Evolutionary conservation across 2,113 vertebrate genomes (phyloP).

Genomic region (Callochromis pleurospilus): DNA sequence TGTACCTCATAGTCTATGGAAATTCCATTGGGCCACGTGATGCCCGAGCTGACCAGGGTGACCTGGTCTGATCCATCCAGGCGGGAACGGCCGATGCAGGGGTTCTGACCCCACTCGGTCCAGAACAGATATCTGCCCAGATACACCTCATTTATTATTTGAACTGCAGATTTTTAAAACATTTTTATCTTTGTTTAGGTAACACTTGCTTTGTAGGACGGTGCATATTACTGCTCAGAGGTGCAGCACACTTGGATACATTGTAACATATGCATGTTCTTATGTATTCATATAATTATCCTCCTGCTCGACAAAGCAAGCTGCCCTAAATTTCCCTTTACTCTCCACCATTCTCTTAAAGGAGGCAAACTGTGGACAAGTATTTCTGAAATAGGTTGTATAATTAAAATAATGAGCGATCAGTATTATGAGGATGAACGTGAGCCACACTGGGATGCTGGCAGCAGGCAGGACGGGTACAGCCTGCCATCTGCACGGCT

Average conservation of each 20-base stretch:
- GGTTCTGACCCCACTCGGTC: slow-evolving; percentile 97
- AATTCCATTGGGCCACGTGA: slow-evolving; percentile 94
- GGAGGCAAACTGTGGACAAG: not conserved
- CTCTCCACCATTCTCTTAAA: not conserved
- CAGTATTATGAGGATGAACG: not conserved
- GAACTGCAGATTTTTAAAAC: not conserved
- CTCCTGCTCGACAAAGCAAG: not conserved
- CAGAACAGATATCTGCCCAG: slow-evolving; percentile 89
- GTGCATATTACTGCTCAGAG: not conserved
- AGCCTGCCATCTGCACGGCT: not conserved
- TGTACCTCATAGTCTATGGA: slow-evolving; percentile 95
- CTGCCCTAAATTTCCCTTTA: not conserved
- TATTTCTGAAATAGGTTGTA: not conserved
- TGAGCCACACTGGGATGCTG: not conserved
- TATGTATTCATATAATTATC: not conserved
- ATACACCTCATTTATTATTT: not conserved
- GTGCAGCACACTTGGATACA: not conserved
- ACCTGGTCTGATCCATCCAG: slow-evolving; percentile 93
- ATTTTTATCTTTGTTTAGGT: not conserved
- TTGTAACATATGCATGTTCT: too few species aligned
- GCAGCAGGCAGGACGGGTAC: not conserved
- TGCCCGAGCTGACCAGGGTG: slow-evolving; percentile 86
- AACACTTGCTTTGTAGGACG: not conserved
- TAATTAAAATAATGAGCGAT: not conserved
- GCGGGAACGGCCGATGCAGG: slow-evolving; percentile 88